A percentile compares a stretch with the other conserved stretches of the same genome.
Evolutionary conservation across 2,797 vertebrate genomes (phyloP).

Genomic region (Echeneis naucrates): DNA sequence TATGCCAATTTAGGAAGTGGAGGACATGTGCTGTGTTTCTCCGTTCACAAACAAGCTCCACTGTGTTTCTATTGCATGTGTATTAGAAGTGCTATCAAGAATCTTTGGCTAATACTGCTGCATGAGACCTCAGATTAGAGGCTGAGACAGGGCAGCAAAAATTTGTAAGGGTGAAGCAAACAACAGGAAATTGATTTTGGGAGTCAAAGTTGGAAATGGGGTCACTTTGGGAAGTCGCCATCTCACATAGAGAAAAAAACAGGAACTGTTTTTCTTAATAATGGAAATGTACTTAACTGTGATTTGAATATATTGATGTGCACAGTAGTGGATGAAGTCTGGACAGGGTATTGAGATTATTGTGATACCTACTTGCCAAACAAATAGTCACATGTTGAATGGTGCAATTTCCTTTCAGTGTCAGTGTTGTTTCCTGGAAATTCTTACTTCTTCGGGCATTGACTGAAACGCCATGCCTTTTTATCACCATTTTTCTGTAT

Average conservation of each 20-base stretch:
- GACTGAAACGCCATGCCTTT: background rate
- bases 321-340: background rate
- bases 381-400: constrained; percentile 11
- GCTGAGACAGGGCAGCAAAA: background rate
- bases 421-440: constrained; percentile 37
- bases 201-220: background rate
- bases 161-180: constrained; percentile 16
- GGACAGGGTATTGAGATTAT: background rate
- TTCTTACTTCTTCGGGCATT: constrained; percentile 19
- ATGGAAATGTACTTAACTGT: background rate
- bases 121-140: background rate
- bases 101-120: background rate
- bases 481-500: background rate
- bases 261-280: constrained; percentile 29
- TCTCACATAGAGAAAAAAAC: constrained; percentile 19
- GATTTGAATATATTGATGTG: background rate
- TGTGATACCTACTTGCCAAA: constrained; percentile 24
- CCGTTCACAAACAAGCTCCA: constrained; percentile 43
- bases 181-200: constrained; percentile 35
- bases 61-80: constrained; percentile 14
- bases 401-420: constrained; percentile 47
- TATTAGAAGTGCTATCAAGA: constrained; percentile 23
- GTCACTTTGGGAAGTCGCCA: constrained; percentile 11
- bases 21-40: constrained; percentile 29
- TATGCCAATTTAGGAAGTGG: constrained; percentile 42